Base-by-base conservation (phyloP, 2,888 invertebrate species). In the Leptinotarsa juncta region DNA sequence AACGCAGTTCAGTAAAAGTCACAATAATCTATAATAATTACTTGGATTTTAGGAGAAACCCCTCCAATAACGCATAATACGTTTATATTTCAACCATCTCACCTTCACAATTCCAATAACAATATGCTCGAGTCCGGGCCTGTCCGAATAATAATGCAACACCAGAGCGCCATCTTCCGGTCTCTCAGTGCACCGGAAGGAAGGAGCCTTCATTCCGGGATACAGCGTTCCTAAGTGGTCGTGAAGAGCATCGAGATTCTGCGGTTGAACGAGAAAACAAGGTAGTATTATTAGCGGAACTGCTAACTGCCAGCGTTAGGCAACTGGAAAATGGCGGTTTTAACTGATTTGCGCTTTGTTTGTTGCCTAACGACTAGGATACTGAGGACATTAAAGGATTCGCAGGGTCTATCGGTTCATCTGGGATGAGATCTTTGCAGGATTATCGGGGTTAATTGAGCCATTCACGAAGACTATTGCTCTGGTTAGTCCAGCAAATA, bases 41-140 rank as follows among this genome's bases (percentile, higher is more conserved):
- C 5, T 32, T 32, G 3, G 3, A 3, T 26, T 26, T 26, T 26
- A 3, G 3, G 3, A 26, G 23, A 26, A 26, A 26, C 3, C 3
- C 3, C 23, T 26, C 3, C 0, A 3, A 26, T 3, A 26, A 0
- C 23, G 23, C 32, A 32, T 2, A 7, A 26, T 26, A 32, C 10
- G 10, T 42, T 12, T 12, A 12, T 10, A 42, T 42, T 42, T 3
- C 2, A 42, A 42, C 10, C 42, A 10, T 42, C 70, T 84, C 89
- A 96, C 97, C 93, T 97, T 97, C 3, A 99, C 97, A 81, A 98
- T 97, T 48, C 98, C 98, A 85, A 97, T 98, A 77, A 98, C 98
- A 85, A 98, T 98, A 84, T 97, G 95, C 86, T 98, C 97, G 81
- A 98, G 89, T 4, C 97, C 97, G 4, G 96, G 96, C 79, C 98